Evolutionary conservation across 2,888 invertebrate genomes (phyloP).

Genomic region (Acanthacorydalis orientalis): DNA sequence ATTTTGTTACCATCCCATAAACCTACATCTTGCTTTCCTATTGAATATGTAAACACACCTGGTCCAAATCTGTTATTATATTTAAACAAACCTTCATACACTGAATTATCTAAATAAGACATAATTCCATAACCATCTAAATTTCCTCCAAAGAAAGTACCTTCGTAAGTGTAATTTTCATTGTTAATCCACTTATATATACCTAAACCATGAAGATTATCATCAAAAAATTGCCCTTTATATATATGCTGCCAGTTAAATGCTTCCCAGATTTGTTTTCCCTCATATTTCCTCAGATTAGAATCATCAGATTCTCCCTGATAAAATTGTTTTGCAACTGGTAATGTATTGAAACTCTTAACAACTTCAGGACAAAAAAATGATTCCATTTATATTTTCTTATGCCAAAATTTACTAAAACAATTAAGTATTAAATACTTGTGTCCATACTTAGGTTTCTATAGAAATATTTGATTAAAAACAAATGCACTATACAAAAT

Average conservation of each 20-base stretch:
- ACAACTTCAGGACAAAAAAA: neutral
- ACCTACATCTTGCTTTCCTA: constrained; percentile 33
- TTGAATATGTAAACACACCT: constrained; percentile 29
- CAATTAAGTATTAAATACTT: neutral
- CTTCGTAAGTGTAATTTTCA: constrained; percentile 27
- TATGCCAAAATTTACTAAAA: neutral
- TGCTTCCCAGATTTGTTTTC: constrained; percentile 10
- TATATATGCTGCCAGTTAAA: constrained; percentile 23
- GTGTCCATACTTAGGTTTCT: neutral
- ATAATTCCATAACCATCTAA: constrained; percentile 35
- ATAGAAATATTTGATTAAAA: neutral
- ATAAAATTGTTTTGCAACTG: constrained; percentile 6
- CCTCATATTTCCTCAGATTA: constrained; percentile 8
- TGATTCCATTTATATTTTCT: neutral
- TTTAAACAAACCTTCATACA: constrained; percentile 31
- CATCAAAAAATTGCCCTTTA: constrained; percentile 25
- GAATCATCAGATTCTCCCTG: constrained; percentile 8
- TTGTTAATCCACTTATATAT: constrained; percentile 27
- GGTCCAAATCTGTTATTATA: constrained; percentile 38
- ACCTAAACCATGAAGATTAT: constrained; percentile 33
- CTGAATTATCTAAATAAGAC: constrained; percentile 24
- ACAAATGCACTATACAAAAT: too few species aligned
- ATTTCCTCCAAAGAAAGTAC: constrained; percentile 30
- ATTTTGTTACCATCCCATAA: constrained; percentile 33
- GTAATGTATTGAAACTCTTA: neutral